Percentiles rank a stretch among this genome's conserved stretches.
These are phyloP conservation scores for Eublepharis macularius DNA, from an alignment of 2,113 vertebrate species.

Conservation along the genomic window DNA sequence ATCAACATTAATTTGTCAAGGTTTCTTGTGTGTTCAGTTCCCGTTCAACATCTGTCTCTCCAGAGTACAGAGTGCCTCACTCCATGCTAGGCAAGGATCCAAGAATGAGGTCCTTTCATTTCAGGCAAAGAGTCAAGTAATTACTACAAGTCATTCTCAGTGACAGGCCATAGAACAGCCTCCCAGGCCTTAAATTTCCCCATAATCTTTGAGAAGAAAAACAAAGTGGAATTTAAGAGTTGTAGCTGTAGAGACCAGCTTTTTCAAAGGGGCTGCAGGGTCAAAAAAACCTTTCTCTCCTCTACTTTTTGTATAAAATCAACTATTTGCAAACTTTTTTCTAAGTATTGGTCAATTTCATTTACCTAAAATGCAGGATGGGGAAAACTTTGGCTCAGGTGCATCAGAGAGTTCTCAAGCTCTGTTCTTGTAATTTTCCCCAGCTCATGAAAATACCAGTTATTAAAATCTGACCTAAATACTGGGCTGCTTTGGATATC, in stretches of 20 bases:
- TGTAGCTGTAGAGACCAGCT: constrained; percentile 6
- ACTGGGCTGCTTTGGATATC: neutral
- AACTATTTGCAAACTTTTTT: neutral
- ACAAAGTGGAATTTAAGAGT: constrained; percentile 28
- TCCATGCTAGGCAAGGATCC: constrained; percentile 43
- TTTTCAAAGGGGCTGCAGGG: neutral
- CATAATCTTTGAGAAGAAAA: constrained; percentile 33
- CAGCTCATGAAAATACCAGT: neutral
- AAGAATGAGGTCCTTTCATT: constrained; percentile 36
- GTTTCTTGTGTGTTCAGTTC: constrained; percentile 41
- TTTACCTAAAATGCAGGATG: neutral
- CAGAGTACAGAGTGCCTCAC: constrained; percentile 38
- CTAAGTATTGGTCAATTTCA: neutral
- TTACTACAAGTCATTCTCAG: constrained; percentile 44
- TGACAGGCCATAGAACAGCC: constrained; percentile 24
- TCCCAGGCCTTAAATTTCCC: constrained; percentile 9
- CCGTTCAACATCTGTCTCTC: constrained; percentile 45
- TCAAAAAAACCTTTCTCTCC: neutral
- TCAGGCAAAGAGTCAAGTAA: constrained; percentile 40
- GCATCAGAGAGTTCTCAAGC: neutral
- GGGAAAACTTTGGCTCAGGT: neutral
- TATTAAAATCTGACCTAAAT: neutral
- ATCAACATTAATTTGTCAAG: constrained; percentile 44
- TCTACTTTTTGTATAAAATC: neutral
- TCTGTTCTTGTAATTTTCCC: neutral